Percentiles rank a stretch among this genome's conserved stretches.
Evolutionary conservation across 2,888 invertebrate species (phyloP).

Genomic region (Torymus tubicola): DNA sequence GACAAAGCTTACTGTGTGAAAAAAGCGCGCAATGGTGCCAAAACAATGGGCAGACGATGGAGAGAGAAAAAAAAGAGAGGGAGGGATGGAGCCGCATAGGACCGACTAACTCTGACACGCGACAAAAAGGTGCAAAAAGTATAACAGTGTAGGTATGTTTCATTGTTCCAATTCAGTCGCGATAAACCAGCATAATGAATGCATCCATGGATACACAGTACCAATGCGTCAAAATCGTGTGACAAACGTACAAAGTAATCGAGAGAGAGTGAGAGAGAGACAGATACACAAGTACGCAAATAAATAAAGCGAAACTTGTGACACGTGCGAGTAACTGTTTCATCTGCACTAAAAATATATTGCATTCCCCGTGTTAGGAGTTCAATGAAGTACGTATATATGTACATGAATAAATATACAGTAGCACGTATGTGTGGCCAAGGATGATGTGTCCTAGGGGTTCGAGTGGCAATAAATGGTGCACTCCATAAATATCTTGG

Average conservation of each 20-base stretch:
- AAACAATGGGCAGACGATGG: too few relatives aligned
- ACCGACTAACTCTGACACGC: background rate
- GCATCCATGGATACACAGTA: constrained; percentile 10
- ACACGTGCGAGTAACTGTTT: constrained; percentile 17
- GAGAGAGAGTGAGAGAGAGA: background rate
- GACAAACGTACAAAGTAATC: background rate
- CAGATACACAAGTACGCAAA: constrained; percentile 8
- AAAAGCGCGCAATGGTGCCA: too few relatives aligned
- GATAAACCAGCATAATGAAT: constrained; percentile 39
- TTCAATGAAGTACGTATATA: too few relatives aligned
- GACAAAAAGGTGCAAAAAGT: constrained; percentile 6
- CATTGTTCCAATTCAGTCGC: constrained; percentile 41
- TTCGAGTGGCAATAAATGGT: too few relatives aligned
- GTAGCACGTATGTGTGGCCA: too few relatives aligned
- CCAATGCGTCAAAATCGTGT: constrained; percentile 39
- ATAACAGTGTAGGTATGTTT: background rate
- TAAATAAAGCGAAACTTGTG: background rate
- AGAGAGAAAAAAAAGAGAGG: background rate
- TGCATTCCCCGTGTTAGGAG: background rate
- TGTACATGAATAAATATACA: too few relatives aligned
- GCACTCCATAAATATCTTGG: too few relatives aligned
- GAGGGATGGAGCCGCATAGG: background rate
- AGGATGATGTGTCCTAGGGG: too few relatives aligned
- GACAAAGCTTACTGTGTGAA: too few relatives aligned
- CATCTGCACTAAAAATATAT: background rate